These are phyloP conservation scores for Mirounga angustirostris DNA, from an alignment of 2,113 vertebrate species.

Conservation along the genomic window DNA sequence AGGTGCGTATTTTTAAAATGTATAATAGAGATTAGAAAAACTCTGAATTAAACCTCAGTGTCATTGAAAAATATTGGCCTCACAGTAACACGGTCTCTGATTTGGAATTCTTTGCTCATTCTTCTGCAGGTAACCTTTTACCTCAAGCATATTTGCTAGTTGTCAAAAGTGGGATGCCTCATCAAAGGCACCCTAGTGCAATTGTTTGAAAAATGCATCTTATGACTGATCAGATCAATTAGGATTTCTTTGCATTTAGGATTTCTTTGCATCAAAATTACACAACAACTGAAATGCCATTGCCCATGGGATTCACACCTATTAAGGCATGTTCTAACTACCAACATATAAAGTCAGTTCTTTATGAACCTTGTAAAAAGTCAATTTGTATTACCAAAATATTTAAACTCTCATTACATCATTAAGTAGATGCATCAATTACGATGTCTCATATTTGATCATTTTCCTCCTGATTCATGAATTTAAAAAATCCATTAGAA, in stretches of 20 bases:
- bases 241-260: background rate
- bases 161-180: background rate
- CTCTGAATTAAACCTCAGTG: background rate
- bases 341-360: background rate
- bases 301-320: background rate
- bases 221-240: background rate
- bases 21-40: background rate
- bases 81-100: background rate
- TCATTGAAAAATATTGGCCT: background rate
- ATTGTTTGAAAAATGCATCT: background rate
- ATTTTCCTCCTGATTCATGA: background rate
- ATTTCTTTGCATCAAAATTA: background rate
- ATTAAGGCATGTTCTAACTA: background rate
- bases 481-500: conserved; percentile 50
- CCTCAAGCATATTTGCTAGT: background rate
- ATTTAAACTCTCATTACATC: background rate
- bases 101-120: background rate
- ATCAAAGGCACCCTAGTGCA: background rate
- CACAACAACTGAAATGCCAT: background rate
- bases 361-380: background rate
- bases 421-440: background rate
- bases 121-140: background rate
- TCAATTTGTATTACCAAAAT: background rate
- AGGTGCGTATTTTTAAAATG: background rate
- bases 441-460: background rate